phyloP scores from a whole-genome alignment of 2,888 invertebrate genomes.

The Holacanthella duospinosa region DNA sequence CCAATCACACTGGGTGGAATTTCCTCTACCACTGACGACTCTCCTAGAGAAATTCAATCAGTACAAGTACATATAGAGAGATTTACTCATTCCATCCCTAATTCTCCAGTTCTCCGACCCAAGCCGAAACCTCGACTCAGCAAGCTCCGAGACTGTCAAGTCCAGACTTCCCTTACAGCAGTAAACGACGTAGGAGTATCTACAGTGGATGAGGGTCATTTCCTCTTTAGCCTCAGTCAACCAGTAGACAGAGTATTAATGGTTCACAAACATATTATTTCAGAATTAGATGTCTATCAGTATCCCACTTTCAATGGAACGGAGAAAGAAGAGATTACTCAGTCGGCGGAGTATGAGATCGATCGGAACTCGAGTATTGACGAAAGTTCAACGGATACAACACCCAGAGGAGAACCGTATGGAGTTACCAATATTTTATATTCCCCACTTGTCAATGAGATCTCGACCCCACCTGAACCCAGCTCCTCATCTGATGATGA shows the following conservation, averaged over 20 bases:
- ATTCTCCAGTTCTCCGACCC: slow-evolving; percentile 21
- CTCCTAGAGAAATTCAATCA: neutral
- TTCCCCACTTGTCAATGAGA: slow-evolving; percentile 35
- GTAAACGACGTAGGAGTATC: slow-evolving; percentile 7
- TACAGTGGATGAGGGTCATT: neutral
- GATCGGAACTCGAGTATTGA: slow-evolving; percentile 37
- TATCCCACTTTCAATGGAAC: slow-evolving; percentile 1
- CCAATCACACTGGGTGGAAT: slow-evolving; percentile 26
- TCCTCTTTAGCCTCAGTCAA: too few relatives aligned
- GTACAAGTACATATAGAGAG: neutral
- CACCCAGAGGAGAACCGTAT: slow-evolving; percentile 27
- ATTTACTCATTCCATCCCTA: slow-evolving; percentile 8
- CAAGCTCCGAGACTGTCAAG: slow-evolving; percentile 33
- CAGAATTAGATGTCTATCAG: neutral
- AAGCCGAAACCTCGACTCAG: slow-evolving; percentile 15
- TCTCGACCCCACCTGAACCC: slow-evolving; percentile 9
- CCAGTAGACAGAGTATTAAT: neutral
- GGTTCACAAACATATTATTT: neutral
- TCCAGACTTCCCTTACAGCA: slow-evolving; percentile 5
- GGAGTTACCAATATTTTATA: slow-evolving; percentile 35
- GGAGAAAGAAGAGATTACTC: neutral
- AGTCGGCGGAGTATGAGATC: slow-evolving; percentile 26
- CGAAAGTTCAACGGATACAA: slow-evolving; percentile 35
- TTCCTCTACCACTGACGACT: slow-evolving; percentile 24
- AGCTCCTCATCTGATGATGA: neutral